Base-by-base conservation (phyloP, 30 jellyfish, hydroid and myxozoan genomes). In the Turritopsis rubra region DNA sequence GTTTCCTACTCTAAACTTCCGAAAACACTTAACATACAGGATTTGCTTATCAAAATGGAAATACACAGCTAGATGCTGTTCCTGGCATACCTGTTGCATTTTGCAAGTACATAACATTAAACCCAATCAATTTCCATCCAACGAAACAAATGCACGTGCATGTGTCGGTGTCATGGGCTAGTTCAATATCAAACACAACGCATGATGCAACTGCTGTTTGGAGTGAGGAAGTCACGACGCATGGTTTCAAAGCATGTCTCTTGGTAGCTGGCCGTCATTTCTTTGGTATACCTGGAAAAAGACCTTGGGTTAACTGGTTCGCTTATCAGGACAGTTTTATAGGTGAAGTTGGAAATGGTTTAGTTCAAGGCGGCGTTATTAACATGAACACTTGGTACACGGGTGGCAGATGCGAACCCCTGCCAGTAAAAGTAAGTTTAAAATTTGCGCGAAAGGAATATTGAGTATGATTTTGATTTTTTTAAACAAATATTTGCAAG, bases 231-330 rank as follows among this genome's bases (percentile, higher is more conserved):
- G 65, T 80, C 0, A 52, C 87, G 18, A 70, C 28, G 20, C 21
- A 41, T 20, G 82, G 87, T 26, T 80, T 80, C 20, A 80, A 53
- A 0, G 87, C 87, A 16, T 80, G 87, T 80, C 84, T 80, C 16
- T 8, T 80, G 60, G 87, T 80, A 18, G 87, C 87, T 25, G 87
- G 87, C 5, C 54, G 87, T 31, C 87, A 80, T 60, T 80, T 52
- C 29, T 53, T 21, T 21, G 79, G 53, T 53, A 21, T 18, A 19
- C 21, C 21, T 65, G 25, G n/a, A 18, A 19, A 31, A 52, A 68
- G 19, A 1, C 87, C 87, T 13, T 22, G 52, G 29, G 84, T 80
- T 18, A 18, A 80, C 26, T 80, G 87, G 87, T 28, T 52, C 20
- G 87, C 82, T 20, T 27, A 24, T 16, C 87, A 80, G n/a, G 65